Base-by-base conservation (phyloP, 2,797 vertebrate species). In the Notolabrus celidotus region DNA sequence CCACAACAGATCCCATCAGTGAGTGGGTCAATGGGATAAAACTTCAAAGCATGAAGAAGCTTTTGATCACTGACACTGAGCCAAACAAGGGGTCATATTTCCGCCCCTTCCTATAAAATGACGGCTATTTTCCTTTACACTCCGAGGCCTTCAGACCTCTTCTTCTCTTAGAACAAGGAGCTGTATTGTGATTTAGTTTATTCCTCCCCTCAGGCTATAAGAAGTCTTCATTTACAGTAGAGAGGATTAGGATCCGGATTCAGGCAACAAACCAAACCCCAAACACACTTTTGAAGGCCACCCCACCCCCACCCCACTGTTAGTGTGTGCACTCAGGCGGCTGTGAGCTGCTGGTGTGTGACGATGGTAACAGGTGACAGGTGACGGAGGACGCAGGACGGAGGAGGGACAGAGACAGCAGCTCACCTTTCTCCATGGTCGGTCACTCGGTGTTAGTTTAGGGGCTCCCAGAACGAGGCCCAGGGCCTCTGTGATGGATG, bases 351-450 rank as follows among this genome's bases (percentile, higher is more conserved):
- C 42, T 86, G 82, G 67, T 74, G 86, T 79, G 83, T 86, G 82
- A 86, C 78, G 1, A 72, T 56, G 76, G 19, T 20, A 69, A 81
- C 84, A 85, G 89, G 83, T 83, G 83, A 88, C 75, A 80, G 83
- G 84, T 88, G 87, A 90, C 20, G 46, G 76, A 71, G 62, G 53
- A 77, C 63, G 14, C n/a, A n/a, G n/a, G n/a, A n/a, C n/a, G 43
- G 52, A 63, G 74, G 67, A 60, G 61, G 56, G 64, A 67, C 53
- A 60, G 61, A 54, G 64, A 65, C 53, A 20, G 39, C 41, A 39
- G 82, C 68, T 86, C 71, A 73, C 71, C 70, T 83, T 84, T 77
- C 79, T 63, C 67, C 29, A 31, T 29, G 56, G 46, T 59, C 61
- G 27, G 43, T 54, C 62, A 19, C 38, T 20, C 16, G 5, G 29